Evolutionary conservation across 2,888 invertebrate genomes (phyloP).

Genomic region (Crepidodera aurea): DNA sequence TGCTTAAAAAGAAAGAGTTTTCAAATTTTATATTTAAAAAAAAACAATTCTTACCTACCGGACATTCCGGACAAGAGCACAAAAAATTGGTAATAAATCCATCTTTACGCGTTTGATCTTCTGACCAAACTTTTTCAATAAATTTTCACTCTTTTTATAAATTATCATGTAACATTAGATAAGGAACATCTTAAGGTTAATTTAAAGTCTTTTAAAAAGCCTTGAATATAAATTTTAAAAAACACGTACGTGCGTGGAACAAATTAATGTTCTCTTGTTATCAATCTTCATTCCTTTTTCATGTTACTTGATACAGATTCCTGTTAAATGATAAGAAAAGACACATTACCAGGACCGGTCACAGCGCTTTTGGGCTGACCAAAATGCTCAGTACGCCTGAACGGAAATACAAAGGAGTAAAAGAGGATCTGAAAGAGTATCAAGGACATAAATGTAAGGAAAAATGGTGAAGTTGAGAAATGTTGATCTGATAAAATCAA

Average conservation of each 20-base stretch:
- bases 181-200: constrained; percentile 10
- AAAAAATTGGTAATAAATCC: too few species aligned
- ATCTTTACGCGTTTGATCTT: neutral
- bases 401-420: too few species aligned
- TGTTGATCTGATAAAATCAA: too few species aligned
- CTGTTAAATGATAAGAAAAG: constrained; percentile 30
- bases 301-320: constrained; percentile 37
- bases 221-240: constrained; percentile 16
- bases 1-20: too few species aligned
- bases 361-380: neutral
- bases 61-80: too few species aligned
- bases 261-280: constrained; percentile 32
- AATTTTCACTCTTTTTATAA: neutral
- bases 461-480: too few species aligned
- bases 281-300: constrained; percentile 32
- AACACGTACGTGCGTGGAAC: constrained; percentile 20
- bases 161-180: neutral
- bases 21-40: too few species aligned
- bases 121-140: neutral
- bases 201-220: constrained; percentile 15
- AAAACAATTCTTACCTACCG: too few species aligned
- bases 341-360: constrained; percentile 1
- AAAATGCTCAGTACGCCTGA: too few species aligned
- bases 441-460: too few species aligned
- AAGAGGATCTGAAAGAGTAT: too few species aligned